Evolutionary conservation across 2,113 vertebrate species (phyloP).

Genomic region (Nymphicus hollandicus): DNA sequence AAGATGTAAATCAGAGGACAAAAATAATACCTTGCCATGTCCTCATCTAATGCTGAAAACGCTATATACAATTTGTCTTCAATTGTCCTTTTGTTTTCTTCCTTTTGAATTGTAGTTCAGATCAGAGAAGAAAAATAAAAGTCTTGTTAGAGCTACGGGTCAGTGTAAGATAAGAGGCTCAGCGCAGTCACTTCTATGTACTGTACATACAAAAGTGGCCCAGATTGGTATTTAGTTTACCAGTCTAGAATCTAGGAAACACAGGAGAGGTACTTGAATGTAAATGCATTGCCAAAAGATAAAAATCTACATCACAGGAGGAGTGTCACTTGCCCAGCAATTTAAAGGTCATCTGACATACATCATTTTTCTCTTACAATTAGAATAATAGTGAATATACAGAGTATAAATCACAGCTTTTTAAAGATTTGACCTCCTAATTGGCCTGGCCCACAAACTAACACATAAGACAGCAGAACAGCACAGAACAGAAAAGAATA

Average conservation of each 20-base stretch:
- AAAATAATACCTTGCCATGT: not conserved
- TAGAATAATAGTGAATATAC: constrained; percentile 4
- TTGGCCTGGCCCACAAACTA: not conserved
- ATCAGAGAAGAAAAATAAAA: constrained; percentile 36
- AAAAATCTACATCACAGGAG: constrained; percentile 34
- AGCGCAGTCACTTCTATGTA: constrained; percentile 6
- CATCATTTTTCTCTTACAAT: constrained; percentile 15
- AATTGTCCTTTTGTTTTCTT: not conserved
- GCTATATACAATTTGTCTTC: not conserved
- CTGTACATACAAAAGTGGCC: constrained; percentile 4
- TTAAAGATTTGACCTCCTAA: not conserved
- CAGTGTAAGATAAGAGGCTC: constrained; percentile 52
- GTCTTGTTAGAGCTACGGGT: constrained; percentile 53
- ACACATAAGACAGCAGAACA: not conserved
- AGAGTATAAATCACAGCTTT: not conserved
- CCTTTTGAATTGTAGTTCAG: not conserved
- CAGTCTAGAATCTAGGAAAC: constrained; percentile 48
- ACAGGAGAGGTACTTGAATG: constrained; percentile 43
- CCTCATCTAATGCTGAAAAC: not conserved
- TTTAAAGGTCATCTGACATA: constrained; percentile 57
- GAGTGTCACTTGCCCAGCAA: constrained; percentile 31
- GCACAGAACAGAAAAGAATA: not conserved
- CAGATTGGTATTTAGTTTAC: constrained; percentile 57
- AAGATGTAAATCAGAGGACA: not conserved
- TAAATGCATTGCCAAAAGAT: constrained; percentile 63